phyloP scores from a whole-genome alignment of 2,888 invertebrate species.

The Epinotia ramella region DNA sequence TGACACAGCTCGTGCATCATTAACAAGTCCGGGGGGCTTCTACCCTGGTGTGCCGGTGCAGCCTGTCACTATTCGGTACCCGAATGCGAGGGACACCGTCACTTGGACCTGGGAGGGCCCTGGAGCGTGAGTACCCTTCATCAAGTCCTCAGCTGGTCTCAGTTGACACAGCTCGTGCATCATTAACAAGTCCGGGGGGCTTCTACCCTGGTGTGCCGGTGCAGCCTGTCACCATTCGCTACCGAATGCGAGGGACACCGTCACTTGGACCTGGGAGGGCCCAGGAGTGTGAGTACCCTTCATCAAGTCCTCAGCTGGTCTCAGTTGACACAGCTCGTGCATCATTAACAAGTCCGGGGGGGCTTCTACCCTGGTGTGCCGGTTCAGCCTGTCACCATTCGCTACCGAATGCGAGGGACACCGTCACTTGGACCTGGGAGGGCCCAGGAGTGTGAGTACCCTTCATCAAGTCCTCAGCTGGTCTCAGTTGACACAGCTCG shows the following conservation, averaged over 20 bases:
- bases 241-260: constrained; percentile 94
- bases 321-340: constrained; percentile 88
- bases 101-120: constrained; percentile 99
- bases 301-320: not conserved
- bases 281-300: constrained; percentile 93
- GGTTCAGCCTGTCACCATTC: constrained; percentile 96
- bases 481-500: constrained; percentile 85
- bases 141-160: not conserved
- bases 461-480: not conserved
- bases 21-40: constrained; percentile 95
- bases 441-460: constrained; percentile 96
- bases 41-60: constrained; percentile 98
- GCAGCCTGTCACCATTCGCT: constrained; percentile 96
- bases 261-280: constrained; percentile 98
- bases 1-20: constrained; percentile 92
- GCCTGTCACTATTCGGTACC: constrained; percentile 96
- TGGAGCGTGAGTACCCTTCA: constrained; percentile 90
- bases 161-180: constrained; percentile 90
- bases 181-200: constrained; percentile 94
- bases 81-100: constrained; percentile 94
- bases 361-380: constrained; percentile 97
- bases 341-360: constrained; percentile 95
- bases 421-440: constrained; percentile 97
- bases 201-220: constrained; percentile 98
- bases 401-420: constrained; percentile 95